A percentile compares a stretch with the other conserved stretches of the same genome.
Conservation (phyloP, 2,888 invertebrate genomes). For the Brachypalpus laphriformis region DNA sequence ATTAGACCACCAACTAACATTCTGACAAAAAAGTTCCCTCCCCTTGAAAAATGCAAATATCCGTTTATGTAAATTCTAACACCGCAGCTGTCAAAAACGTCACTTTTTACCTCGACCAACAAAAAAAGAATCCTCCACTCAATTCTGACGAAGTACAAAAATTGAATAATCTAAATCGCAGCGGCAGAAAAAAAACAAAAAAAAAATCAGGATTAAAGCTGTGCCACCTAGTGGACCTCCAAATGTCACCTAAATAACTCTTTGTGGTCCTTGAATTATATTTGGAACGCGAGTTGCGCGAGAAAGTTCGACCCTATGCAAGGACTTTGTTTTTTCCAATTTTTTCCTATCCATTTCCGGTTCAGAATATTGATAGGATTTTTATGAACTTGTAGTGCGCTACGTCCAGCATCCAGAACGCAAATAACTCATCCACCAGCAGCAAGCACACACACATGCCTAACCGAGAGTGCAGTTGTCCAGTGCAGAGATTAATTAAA, state of each 20-base stretch:
- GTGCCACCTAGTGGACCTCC: conserved; percentile 30
- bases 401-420: conserved; percentile 37
- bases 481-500: conserved; percentile 73
- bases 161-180: conserved; percentile 49
- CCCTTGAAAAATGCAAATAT: conserved; percentile 20
- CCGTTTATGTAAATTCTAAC: conserved; percentile 41
- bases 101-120: conserved; percentile 16
- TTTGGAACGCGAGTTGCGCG: conserved; percentile 13
- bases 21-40: neutral
- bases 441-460: conserved; percentile 16
- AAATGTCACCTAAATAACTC: conserved; percentile 69
- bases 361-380: conserved; percentile 73
- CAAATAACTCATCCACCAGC: conserved; percentile 70
- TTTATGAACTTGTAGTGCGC: conserved; percentile 69
- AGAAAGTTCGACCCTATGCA: neutral
- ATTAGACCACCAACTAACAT: neutral
- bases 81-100: conserved; percentile 48
- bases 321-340: conserved; percentile 28
- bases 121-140: conserved; percentile 11
- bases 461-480: conserved; percentile 62
- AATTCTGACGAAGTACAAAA: neutral
- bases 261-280: conserved; percentile 61
- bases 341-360: conserved; percentile 53
- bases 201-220: conserved; percentile 51
- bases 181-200: conserved; percentile 22